These are phyloP conservation scores for Paedocypris sp. DNA, from an alignment of 2,113 vertebrate species.

Conservation along the genomic window DNA sequence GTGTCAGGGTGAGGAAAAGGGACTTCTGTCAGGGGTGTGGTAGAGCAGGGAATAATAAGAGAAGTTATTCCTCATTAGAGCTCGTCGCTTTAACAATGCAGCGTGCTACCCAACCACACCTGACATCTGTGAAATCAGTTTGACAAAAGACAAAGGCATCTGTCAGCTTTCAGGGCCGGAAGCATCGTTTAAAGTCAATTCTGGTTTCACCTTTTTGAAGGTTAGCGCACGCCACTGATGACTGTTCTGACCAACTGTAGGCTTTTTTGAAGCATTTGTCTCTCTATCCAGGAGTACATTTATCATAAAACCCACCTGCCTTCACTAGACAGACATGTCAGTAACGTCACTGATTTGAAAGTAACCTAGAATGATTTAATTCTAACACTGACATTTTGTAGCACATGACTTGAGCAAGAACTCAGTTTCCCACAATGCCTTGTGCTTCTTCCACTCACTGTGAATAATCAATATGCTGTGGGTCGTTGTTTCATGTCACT, in stretches of 20 bases:
- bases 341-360: too few relatives aligned
- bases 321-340: too few relatives aligned
- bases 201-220: not conserved
- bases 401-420: too few relatives aligned
- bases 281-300: too few relatives aligned
- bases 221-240: not conserved
- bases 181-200: not conserved
- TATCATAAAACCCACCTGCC: too few relatives aligned
- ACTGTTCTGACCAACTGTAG: not conserved
- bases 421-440: too few relatives aligned
- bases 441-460: too few relatives aligned
- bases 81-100: constrained; percentile 23
- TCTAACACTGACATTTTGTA: too few relatives aligned
- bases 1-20: not conserved
- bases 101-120: constrained; percentile 21
- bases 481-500: too few relatives aligned
- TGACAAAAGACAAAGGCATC: constrained; percentile 22
- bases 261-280: not conserved
- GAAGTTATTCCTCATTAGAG: constrained; percentile 37
- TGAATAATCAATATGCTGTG: too few relatives aligned
- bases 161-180: constrained; percentile 17
- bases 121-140: constrained; percentile 9
- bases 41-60: constrained; percentile 23
- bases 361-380: too few relatives aligned
- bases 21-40: constrained; percentile 32